Conservation (phyloP, 2,113 vertebrate genomes). For the Rhinolophus sinicus region DNA sequence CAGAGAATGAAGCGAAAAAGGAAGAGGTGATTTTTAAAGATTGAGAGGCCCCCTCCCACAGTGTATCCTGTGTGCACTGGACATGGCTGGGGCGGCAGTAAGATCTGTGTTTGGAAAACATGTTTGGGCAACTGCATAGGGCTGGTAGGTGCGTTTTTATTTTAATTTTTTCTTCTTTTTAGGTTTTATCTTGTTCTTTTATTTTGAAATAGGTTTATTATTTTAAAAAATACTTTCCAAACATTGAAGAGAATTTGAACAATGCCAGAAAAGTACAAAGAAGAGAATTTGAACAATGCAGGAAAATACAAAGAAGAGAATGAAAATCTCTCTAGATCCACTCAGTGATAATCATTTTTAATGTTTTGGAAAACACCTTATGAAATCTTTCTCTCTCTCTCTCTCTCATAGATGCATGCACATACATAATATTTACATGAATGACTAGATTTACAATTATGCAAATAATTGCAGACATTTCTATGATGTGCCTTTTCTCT, state of each 20-base stretch:
- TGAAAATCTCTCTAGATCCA: background rate
- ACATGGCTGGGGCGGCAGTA: too few relatives aligned
- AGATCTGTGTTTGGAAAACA: background rate
- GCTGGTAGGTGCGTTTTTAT: background rate
- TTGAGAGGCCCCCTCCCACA: rapidly evolving
- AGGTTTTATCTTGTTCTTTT: background rate
- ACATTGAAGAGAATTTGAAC: background rate
- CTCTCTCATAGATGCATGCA: background rate
- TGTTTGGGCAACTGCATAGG: background rate
- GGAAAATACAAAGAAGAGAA: background rate
- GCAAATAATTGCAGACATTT: background rate
- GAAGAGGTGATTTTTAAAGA: background rate
- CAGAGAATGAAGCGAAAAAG: background rate
- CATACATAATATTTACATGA: background rate
- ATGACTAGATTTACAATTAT: background rate
- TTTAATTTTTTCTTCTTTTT: background rate
- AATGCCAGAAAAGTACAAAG: background rate
- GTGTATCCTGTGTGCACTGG: background rate
- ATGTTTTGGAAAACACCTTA: background rate
- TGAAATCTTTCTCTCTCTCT: too few relatives aligned
- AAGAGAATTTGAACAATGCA: background rate
- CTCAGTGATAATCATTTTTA: slow-evolving; percentile 4
- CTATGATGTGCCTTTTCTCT: background rate
- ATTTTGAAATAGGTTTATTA: background rate
- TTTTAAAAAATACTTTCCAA: background rate